Conservation (phyloP, 2,888 invertebrate genomes). For the Eristalis tenax region DNA sequence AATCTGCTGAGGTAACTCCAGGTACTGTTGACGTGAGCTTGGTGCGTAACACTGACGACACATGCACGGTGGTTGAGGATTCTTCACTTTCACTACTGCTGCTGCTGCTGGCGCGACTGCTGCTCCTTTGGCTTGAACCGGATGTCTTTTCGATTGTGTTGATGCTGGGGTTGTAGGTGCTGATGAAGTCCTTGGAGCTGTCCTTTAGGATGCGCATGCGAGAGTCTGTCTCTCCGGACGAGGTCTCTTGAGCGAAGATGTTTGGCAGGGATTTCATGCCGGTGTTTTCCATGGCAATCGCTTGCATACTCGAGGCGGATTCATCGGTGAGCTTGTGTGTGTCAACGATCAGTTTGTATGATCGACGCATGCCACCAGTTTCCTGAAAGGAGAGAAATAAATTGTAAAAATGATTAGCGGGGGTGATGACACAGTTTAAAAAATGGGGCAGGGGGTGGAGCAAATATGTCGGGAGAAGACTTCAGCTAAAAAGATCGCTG, state of each 20-base stretch:
- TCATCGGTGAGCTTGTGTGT: slow-evolving; percentile 75
- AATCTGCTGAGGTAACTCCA: slow-evolving; percentile 54
- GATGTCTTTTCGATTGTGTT: slow-evolving; percentile 59
- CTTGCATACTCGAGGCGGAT: slow-evolving; percentile 74
- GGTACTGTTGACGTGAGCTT: slow-evolving; percentile 69
- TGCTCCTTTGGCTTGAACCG: slow-evolving; percentile 37
- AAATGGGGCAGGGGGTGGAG: neutral
- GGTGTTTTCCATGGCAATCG: slow-evolving; percentile 74
- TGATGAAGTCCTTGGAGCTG: slow-evolving; percentile 76
- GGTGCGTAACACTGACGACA: slow-evolving; percentile 73
- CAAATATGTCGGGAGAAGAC: no score
- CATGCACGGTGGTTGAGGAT: slow-evolving; percentile 44
- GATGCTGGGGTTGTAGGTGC: slow-evolving; percentile 75
- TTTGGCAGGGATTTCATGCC: slow-evolving; percentile 73
- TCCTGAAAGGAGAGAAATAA: slow-evolving; percentile 73
- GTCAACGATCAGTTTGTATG: slow-evolving; percentile 76
- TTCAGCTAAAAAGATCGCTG: neutral
- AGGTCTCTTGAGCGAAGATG: slow-evolving; percentile 72
- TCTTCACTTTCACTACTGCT: slow-evolving; percentile 41
- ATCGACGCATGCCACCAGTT: slow-evolving; percentile 77
- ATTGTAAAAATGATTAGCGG: neutral
- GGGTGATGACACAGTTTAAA: neutral
- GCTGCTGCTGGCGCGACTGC: slow-evolving; percentile 19
- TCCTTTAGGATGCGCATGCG: slow-evolving; percentile 76
- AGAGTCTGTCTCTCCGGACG: slow-evolving; percentile 74